These are phyloP conservation scores for Ariopsis seemanni DNA, from an alignment of 2,113 vertebrate species.

Conservation along the genomic window DNA sequence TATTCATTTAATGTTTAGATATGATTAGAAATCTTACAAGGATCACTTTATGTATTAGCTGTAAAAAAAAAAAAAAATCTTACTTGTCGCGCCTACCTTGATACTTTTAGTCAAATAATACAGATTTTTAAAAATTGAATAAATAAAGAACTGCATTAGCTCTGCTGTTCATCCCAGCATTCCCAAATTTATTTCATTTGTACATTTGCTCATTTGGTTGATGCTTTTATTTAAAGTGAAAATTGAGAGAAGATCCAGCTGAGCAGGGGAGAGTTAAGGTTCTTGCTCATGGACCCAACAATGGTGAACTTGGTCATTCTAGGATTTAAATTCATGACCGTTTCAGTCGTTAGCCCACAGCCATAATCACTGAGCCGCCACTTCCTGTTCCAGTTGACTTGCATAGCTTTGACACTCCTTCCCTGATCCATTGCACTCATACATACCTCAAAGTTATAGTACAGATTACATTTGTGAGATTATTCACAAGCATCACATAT, in stretches of 20 bases:
- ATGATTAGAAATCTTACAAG: neutral
- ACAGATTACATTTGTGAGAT: neutral
- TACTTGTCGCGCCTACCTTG: neutral
- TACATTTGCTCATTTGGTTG: neutral
- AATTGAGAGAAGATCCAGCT: neutral
- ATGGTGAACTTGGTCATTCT: neutral
- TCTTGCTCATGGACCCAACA: neutral
- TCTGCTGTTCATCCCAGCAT: neutral
- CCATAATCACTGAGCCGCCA: neutral
- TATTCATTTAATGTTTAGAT: neutral
- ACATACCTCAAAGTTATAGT: neutral
- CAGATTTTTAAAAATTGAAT: neutral
- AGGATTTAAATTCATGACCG: neutral
- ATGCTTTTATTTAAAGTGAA: conserved; percentile 20
- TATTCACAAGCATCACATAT: neutral
- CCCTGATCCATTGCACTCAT: neutral
- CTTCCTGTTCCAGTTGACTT: neutral
- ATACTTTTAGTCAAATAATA: neutral
- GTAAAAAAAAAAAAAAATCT: neutral
- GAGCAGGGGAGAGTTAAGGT: neutral
- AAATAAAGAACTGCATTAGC: conserved; percentile 6
- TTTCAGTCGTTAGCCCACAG: neutral
- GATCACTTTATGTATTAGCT: neutral
- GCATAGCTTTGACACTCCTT: neutral
- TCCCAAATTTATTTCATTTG: neutral